Evolutionary conservation across 2,888 invertebrate genomes (phyloP), one percentile per base, ranked within the genome.

Genomic region (Tanaodytes sp.): DNA sequence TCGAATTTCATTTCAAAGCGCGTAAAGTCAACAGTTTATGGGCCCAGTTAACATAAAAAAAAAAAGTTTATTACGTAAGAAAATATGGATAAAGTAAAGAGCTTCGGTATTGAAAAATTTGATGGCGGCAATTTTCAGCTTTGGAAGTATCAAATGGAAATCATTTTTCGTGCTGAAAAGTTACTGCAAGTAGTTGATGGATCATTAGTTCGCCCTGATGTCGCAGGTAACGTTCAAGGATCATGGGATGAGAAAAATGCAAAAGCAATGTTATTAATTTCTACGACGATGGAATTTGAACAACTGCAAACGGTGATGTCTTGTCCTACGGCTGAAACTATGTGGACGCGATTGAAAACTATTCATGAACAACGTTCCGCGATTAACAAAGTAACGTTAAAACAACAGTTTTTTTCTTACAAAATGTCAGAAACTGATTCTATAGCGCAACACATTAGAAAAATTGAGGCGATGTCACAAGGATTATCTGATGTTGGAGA

Each of bases 401-500:
- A 45, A 37, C 42, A 30, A 19, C 19, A 27, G 18, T 70, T 70
- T 45, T 46, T 66, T 36, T 51, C 65, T 18, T 70, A 66, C 27
- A n/a, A 43, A 3, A 66, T 70, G 61, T 1, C 54, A 12, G n/a
- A 42, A 18, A 23, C 1, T 12, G 39, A 55, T 9, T 68, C 58
- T n/a, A 40, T 68, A 2, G 40, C 58, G 1, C 49, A 23, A 16
- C 63, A 63, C 33, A 30, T 63, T 0, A 9, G 57, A 2, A 27
- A 52, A 43, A 33, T 65, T 11, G 45, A 70, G 20, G 61, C 65
- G 27, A 70, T 70, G 55, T 59, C 65, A 18, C 49, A 45, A 33
- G 48, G 52, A 15, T 9, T 65, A 12, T 55, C 57, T 8, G 68
- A 69, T 40, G n/a, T 72, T 8, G 68, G 57, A 15, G 68, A 72